Evolutionary conservation across 2,113 vertebrate species (phyloP).

Genomic region (Tympanuchus pallidicinctus): DNA sequence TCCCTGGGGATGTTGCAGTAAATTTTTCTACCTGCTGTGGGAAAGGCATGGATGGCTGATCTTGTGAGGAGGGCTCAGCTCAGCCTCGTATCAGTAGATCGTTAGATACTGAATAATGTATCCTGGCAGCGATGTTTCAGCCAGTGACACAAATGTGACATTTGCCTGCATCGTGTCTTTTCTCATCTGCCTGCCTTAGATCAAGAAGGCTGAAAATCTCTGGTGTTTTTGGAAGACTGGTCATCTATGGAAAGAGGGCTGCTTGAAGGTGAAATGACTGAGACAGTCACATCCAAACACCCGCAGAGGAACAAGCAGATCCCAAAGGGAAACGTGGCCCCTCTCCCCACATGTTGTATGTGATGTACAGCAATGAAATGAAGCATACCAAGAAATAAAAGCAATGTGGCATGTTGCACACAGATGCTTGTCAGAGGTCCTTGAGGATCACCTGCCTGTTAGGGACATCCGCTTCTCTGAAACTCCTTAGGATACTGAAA

Average conservation of each 20-base stretch:
- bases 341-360: not conserved
- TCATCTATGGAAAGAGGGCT: slow-evolving; percentile 34
- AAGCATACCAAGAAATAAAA: not conserved
- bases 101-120: slow-evolving; percentile 45
- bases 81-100: not conserved
- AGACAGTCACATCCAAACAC: slow-evolving; percentile 20
- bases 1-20: not conserved
- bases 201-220: slow-evolving; percentile 43
- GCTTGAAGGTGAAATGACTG: slow-evolving; percentile 27
- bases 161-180: slow-evolving; percentile 53
- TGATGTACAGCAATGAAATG: not conserved
- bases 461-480: fast-evolving
- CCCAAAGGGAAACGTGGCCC: not conserved
- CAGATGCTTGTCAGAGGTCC: not conserved
- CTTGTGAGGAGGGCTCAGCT: slow-evolving; percentile 15
- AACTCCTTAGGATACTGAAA: not conserved
- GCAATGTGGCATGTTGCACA: not conserved
- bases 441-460: not conserved
- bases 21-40: not conserved
- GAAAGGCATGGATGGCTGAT: not conserved
- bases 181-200: not conserved
- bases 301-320: slow-evolving; percentile 28
- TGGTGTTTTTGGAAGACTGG: slow-evolving; percentile 36
- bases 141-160: slow-evolving; percentile 53
- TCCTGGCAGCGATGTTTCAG: slow-evolving; percentile 41